phyloP scores from a whole-genome alignment of 2,888 invertebrate species.

The Chouioia cunea region DNA sequence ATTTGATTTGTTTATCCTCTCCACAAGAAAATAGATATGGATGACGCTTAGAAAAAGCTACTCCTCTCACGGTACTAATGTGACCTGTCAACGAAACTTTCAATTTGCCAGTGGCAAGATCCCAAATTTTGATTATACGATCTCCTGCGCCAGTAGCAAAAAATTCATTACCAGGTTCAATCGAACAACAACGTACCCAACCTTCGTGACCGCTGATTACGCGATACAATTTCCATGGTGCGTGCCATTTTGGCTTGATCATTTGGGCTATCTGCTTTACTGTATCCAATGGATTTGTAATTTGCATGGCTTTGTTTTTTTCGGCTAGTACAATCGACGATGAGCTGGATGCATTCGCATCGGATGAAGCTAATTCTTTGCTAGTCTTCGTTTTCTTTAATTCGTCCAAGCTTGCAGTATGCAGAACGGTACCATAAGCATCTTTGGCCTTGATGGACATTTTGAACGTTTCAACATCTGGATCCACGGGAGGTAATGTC shows the following conservation, averaged over 20 bases:
- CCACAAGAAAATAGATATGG: slow-evolving; percentile 99
- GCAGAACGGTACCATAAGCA: slow-evolving; percentile 87
- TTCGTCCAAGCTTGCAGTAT: slow-evolving; percentile 76
- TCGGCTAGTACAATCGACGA: too few species aligned
- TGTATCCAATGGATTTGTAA: slow-evolving; percentile 58
- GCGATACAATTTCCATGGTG: slow-evolving; percentile 97
- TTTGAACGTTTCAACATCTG: slow-evolving; percentile 83
- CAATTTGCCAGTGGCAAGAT: slow-evolving; percentile 93
- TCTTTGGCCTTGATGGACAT: slow-evolving; percentile 84
- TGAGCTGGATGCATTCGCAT: slow-evolving; percentile 66
- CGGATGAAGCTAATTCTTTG: too few species aligned
- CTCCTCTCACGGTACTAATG: slow-evolving; percentile 95
- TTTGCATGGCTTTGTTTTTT: too few species aligned
- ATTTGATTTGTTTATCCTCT: slow-evolving; percentile 99
- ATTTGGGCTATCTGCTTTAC: slow-evolving; percentile 89
- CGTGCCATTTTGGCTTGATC: slow-evolving; percentile 98
- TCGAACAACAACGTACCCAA: slow-evolving; percentile 97
- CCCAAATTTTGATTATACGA: slow-evolving; percentile 99
- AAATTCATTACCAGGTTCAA: slow-evolving; percentile 98
- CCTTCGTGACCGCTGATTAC: slow-evolving; percentile 93
- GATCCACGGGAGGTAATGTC: slow-evolving; percentile 85
- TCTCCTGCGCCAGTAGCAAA: slow-evolving; percentile 96
- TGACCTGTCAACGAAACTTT: slow-evolving; percentile 98
- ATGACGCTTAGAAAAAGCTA: slow-evolving; percentile 93
- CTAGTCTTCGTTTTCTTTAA: slow-evolving; percentile 70